Base-by-base conservation (phyloP, 1,140 invertebrate species). In the Philaenus spumarius region DNA sequence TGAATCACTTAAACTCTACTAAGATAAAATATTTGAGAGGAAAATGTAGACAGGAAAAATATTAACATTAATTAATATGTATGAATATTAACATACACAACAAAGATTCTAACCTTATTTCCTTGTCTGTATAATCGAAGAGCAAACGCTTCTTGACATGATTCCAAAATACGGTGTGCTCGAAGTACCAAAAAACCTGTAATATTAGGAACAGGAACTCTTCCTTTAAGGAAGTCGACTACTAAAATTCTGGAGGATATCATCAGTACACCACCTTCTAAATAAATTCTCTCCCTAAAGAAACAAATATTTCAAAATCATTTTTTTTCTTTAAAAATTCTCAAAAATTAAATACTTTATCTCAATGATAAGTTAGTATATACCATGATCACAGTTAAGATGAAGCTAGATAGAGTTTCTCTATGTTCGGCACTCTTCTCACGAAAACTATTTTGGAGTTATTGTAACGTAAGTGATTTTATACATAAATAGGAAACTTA, bases 141-240 rank as follows among this genome's bases (percentile, higher is more conserved):
- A 37, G 91, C 93, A 75, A 98, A 98, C 12, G 93, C 90, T 74
- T 97, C 93, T 75, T 97, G 93, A 71, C 92, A 94, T 48, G 90
- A 91, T 72, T 95, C 93, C 37, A 94, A 75, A 53, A 97, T 89
- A 68, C 82, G 86, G 74, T 99, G 94, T n/a, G 95, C 95, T 71
- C 89, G 82, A 62, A 93, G 83, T 3, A 99, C 87, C 62, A 99
- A 76, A 53, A 87, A 78, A 86, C 83, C 24, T 23, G 90, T 93
- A 20, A 97, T 84, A 68, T 92, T 81, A 52, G 91, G 79, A n/a
- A 91, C 78, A 12, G 96, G 96, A 47, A 98, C 82, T 63, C 93
- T 77, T 57, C 93, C 85, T 71, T 94, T 96, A 40, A 99, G 77
- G 57, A 99, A 77, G 81, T 99, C 97, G 4, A 99, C 93, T 5